Conservation (phyloP, 2,888 invertebrate genomes). For the Andricus quercusramuli region DNA sequence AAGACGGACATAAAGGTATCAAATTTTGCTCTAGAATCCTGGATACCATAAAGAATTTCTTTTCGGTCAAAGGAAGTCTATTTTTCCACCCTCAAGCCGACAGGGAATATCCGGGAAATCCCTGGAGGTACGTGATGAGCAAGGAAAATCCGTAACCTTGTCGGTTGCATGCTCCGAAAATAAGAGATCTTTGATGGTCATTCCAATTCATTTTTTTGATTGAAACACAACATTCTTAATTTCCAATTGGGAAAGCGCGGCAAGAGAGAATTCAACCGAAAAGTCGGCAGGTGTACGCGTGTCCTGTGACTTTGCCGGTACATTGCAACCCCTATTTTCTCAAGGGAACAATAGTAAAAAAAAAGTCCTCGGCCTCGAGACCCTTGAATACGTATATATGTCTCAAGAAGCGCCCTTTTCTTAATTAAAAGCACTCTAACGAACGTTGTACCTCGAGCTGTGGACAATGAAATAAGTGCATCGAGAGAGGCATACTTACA, state of each 20-base stretch:
- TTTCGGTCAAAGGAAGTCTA: constrained; percentile 4
- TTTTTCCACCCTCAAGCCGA: constrained; percentile 12
- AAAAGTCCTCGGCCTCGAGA: constrained; percentile 44
- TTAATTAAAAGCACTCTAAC: constrained; percentile 22
- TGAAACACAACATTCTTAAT: background rate
- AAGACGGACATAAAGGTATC: background rate
- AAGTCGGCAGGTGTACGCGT: background rate
- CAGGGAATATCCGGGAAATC: constrained; percentile 24
- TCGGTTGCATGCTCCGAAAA: background rate
- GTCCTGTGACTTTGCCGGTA: background rate
- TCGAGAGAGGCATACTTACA: constrained; percentile 13
- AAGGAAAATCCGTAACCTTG: background rate
- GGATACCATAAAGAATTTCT: background rate
- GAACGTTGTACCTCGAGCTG: background rate
- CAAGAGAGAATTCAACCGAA: background rate
- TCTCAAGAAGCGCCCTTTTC: constrained; percentile 50
- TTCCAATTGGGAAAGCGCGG: background rate
- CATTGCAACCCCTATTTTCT: constrained; percentile 44
- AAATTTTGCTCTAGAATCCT: background rate
- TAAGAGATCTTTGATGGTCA: background rate
- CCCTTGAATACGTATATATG: constrained; percentile 51
- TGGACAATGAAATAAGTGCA: background rate
- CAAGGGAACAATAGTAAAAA: constrained; percentile 48
- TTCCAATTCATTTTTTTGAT: background rate
- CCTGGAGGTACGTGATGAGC: constrained; percentile 11